Percentiles rank a stretch among this genome's conserved stretches.
phyloP scores from a whole-genome alignment of 92 coral and sea anemone species.

The Epizoanthus fatuus region DNA sequence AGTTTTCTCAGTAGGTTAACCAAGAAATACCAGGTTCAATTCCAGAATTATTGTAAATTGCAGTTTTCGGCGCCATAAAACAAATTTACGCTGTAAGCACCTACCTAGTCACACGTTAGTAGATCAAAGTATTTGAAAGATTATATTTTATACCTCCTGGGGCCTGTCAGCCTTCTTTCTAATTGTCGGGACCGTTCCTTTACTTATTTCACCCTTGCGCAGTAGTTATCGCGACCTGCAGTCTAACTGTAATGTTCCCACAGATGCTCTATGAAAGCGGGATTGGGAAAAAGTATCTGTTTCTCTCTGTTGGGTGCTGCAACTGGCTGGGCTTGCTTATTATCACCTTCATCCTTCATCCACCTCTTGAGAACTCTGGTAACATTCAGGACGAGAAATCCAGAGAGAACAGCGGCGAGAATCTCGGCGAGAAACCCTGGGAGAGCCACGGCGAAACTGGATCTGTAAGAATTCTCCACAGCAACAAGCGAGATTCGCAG shows the following conservation, averaged over 20 bases:
- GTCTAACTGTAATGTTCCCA: not conserved
- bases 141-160: too few relatives aligned
- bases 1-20: too few relatives aligned
- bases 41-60: too few relatives aligned
- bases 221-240: slow-evolving; percentile 8
- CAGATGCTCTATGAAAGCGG: slow-evolving; percentile 27
- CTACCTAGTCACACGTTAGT: too few relatives aligned
- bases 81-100: too few relatives aligned
- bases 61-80: too few relatives aligned
- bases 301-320: slow-evolving; percentile 16
- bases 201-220: not conserved
- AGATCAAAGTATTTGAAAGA: too few relatives aligned
- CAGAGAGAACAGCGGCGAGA: not conserved
- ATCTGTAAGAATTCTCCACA: not conserved
- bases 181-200: too few relatives aligned
- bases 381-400: not conserved
- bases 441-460: too few relatives aligned
- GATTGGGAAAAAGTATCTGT: slow-evolving; percentile 11
- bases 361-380: not conserved
- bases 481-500: not conserved
- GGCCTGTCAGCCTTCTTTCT: too few relatives aligned
- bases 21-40: too few relatives aligned
- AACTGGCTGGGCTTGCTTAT: not conserved
- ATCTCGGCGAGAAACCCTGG: not conserved
- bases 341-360: not conserved